Evolutionary conservation across 2,113 vertebrate species (phyloP).

Genomic region (Neolamprologus cancellatus): DNA sequence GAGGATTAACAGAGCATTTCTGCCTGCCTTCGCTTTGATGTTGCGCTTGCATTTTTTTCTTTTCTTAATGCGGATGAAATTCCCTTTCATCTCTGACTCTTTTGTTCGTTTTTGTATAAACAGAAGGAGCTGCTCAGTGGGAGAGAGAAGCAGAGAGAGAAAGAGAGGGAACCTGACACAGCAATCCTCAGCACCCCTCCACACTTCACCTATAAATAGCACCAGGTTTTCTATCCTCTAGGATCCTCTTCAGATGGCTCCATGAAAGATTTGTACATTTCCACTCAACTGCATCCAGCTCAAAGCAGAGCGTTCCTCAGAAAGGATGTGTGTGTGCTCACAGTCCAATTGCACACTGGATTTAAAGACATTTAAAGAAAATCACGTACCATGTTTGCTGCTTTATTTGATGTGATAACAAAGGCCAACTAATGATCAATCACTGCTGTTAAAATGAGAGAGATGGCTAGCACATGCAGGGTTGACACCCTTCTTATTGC

Average conservation of each 20-base stretch:
- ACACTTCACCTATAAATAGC: constrained; percentile 68
- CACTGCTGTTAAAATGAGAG: background rate
- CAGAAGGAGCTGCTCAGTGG: background rate
- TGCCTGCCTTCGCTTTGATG: constrained; percentile 9
- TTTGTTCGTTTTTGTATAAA: background rate
- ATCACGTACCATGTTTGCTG: background rate
- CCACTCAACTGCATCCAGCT: background rate
- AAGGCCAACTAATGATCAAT: background rate
- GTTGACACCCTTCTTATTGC: constrained; percentile 8
- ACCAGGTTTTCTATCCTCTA: constrained; percentile 27
- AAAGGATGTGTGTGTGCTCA: background rate
- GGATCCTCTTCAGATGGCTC: constrained; percentile 10
- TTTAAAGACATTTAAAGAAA: background rate
- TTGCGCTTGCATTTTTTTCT: background rate
- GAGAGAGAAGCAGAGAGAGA: background rate
- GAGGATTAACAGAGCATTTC: background rate
- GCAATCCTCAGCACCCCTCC: constrained; percentile 55
- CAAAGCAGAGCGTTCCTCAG: background rate
- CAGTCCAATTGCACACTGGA: background rate
- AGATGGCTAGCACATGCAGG: background rate
- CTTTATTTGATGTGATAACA: background rate
- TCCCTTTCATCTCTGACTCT: constrained; percentile 9
- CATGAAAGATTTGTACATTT: background rate
- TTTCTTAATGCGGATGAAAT: constrained; percentile 11
- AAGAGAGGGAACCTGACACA: constrained; percentile 51